Conservation (phyloP, 2,113 vertebrate genomes). For the Hemiscyllium ocellatum region DNA sequence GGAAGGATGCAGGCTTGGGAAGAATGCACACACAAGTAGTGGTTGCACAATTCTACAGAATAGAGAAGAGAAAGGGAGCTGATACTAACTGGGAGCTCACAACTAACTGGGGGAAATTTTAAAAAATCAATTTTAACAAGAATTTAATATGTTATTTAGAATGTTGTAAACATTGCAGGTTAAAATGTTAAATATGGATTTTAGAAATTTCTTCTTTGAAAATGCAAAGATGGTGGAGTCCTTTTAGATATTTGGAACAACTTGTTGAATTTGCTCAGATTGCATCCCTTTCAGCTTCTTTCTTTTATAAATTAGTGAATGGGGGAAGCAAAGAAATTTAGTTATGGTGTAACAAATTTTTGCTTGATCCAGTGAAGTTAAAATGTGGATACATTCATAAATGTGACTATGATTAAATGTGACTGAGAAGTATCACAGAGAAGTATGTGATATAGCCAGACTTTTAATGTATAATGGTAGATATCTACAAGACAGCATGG, state of each 20-base stretch:
- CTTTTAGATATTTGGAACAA: not conserved
- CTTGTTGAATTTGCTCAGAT: not conserved
- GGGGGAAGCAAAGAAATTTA: not conserved
- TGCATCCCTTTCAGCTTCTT: not conserved
- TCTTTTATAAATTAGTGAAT: not conserved
- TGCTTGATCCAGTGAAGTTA: not conserved
- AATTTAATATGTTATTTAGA: not conserved
- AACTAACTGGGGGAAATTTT: not conserved
- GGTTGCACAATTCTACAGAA: not conserved
- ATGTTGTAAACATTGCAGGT: not conserved
- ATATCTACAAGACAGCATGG: not conserved
- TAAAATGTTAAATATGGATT: not conserved
- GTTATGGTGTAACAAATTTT: not conserved
- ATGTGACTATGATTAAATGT: not conserved
- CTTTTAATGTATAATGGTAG: not conserved
- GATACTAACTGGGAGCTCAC: not conserved
- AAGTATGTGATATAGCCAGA: not conserved
- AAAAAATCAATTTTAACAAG: not conserved
- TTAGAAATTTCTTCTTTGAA: not conserved
- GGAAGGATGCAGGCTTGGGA: not conserved
- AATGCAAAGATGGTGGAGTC: not conserved
- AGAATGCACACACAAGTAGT: not conserved
- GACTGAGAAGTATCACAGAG: not conserved
- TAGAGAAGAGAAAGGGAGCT: not conserved
- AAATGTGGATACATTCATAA: not conserved